These are phyloP conservation scores for Serinus canaria DNA, from an alignment of 2,113 vertebrate genomes.

Conservation along the genomic window DNA sequence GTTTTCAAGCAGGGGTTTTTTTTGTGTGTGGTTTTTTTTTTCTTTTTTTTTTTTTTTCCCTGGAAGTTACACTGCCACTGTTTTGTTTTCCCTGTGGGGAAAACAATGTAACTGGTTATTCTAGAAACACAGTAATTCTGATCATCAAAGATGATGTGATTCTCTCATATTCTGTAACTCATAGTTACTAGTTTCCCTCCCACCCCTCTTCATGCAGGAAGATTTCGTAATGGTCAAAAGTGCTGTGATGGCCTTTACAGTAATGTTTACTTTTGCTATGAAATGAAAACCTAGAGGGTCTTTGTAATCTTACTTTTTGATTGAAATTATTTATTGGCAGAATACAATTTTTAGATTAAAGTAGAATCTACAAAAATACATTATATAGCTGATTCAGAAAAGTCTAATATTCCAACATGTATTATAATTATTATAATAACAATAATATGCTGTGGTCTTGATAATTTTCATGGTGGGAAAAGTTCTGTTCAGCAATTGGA, in stretches of 20 bases:
- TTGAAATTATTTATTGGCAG: neutral
- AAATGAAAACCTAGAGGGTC: neutral
- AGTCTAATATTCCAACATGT: neutral
- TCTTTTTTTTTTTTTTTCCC: neutral
- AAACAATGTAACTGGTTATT: neutral
- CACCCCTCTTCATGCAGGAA: neutral
- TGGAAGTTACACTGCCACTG: accelerated
- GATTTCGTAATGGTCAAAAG: neutral
- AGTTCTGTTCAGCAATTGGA: neutral
- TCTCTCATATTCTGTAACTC: neutral
- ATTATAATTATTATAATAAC: neutral
- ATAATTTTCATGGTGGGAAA: neutral
- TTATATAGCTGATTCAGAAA: neutral
- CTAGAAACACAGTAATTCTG: neutral
- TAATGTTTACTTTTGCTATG: neutral
- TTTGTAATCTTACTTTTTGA: neutral
- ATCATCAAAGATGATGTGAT: neutral
- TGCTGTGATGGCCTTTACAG: neutral
- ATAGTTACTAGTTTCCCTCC: neutral
- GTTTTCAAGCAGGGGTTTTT: neutral
- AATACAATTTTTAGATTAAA: neutral
- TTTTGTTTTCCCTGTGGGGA: neutral
- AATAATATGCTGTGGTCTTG: neutral
- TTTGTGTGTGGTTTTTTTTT: neutral
- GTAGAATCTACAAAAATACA: neutral